Conservation (phyloP, 2,113 vertebrate genomes). For the Mastomys natalensis region DNA sequence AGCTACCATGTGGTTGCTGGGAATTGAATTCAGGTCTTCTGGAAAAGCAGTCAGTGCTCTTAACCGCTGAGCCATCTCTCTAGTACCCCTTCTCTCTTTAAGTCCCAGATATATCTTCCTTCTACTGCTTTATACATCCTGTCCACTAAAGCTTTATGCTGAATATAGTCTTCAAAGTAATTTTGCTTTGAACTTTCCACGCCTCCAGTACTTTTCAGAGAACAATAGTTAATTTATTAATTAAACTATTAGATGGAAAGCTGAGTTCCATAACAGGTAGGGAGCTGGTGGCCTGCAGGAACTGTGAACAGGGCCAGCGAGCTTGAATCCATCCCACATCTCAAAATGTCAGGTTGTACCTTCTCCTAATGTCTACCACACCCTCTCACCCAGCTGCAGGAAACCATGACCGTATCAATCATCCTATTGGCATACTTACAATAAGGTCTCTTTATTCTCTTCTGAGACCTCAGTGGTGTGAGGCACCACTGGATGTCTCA, state of each 20-base stretch:
- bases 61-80: no score
- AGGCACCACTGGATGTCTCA: not conserved
- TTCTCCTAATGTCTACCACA: no score
- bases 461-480: not conserved
- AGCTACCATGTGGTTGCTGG: no score
- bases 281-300: not conserved
- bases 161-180: not conserved
- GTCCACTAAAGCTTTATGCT: not conserved
- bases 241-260: not conserved
- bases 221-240: not conserved
- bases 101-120: not conserved
- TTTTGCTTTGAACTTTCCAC: not conserved
- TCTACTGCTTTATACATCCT: not conserved
- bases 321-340: not conserved
- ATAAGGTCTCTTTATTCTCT: not conserved
- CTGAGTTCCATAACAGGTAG: not conserved
- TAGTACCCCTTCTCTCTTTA: not conserved
- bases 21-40: no score
- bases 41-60: no score
- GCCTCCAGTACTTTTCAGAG: not conserved
- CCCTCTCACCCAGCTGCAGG: not conserved
- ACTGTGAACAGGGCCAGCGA: not conserved
- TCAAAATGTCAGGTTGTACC: not conserved
- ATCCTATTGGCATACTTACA: not conserved
- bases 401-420: rapidly evolving